Evolutionary conservation across 2,888 invertebrate genomes (phyloP).

Genomic region (Lysandra bellargus): DNA sequence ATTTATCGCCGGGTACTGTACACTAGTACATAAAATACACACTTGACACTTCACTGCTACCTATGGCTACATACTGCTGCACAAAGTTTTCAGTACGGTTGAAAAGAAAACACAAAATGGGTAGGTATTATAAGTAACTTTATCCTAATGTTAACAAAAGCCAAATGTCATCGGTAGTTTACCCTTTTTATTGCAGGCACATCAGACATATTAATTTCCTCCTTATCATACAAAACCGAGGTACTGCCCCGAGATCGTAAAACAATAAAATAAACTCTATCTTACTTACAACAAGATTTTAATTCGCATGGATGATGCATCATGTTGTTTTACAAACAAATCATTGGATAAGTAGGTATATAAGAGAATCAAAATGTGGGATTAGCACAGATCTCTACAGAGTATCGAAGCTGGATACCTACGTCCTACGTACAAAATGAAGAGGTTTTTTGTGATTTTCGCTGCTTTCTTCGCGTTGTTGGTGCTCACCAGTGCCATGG

Average conservation of each 20-base stretch:
- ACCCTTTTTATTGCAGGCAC: background rate
- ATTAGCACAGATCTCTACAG: background rate
- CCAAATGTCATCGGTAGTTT: slow-evolving; percentile 11
- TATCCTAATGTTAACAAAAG: background rate
- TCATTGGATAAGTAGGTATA: background rate
- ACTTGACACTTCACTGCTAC: too few species aligned
- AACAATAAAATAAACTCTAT: background rate
- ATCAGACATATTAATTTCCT: background rate
- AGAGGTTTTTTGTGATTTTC: slow-evolving; percentile 4
- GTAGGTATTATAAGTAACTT: background rate
- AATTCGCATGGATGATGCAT: background rate
- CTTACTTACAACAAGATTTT: background rate
- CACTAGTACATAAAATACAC: too few species aligned
- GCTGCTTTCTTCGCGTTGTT: background rate
- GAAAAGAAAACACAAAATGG: too few species aligned
- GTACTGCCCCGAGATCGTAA: background rate
- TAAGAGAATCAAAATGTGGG: background rate
- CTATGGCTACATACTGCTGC: too few species aligned
- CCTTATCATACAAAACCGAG: background rate
- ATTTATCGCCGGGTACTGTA: too few species aligned
- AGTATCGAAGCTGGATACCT: background rate
- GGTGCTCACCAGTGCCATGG: background rate
- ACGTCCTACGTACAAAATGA: background rate
- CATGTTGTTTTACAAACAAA: background rate
- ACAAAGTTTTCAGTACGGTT: too few species aligned